Evolutionary conservation across 2,888 invertebrate genomes (phyloP).

Genomic region (Mythimna lalbum): DNA sequence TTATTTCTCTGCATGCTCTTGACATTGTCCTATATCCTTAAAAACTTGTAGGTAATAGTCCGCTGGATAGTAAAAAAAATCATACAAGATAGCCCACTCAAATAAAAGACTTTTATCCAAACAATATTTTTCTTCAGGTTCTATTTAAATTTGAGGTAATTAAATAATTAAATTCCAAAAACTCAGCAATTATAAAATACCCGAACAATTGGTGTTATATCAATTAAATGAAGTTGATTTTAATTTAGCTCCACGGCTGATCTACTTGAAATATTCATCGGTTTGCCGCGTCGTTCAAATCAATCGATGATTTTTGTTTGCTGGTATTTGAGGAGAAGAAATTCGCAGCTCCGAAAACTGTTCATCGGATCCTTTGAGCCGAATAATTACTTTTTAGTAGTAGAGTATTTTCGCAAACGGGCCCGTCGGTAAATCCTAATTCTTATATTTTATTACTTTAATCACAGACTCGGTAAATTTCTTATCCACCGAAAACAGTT

Average conservation of each 20-base stretch:
- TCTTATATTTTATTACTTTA: conserved; percentile 57
- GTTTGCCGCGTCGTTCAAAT: conserved; percentile 28
- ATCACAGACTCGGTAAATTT: conserved; percentile 42
- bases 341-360: conserved; percentile 16
- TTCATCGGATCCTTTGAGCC: conserved; percentile 29
- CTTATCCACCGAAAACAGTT: conserved; percentile 46
- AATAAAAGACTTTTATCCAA: not conserved
- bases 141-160: conserved; percentile 11
- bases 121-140: conserved; percentile 2
- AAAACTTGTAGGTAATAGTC: not conserved
- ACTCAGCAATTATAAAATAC: conserved; percentile 28
- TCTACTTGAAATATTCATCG: conserved; percentile 46
- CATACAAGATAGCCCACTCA: not conserved
- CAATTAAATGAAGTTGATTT: conserved; percentile 53
- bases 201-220: conserved; percentile 39
- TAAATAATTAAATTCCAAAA: conserved; percentile 17
- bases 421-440: conserved; percentile 24
- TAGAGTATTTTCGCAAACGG: conserved; percentile 17
- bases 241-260: conserved; percentile 30
- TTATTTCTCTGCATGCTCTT: not conserved
- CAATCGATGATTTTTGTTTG: conserved; percentile 26
- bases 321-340: conserved; percentile 27
- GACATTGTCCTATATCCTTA: no score
- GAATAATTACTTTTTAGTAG: conserved; percentile 28
- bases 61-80: no score